Evolutionary conservation across 1,140 invertebrate species (phyloP).

Genomic region (Drosophila trapezifrons): DNA sequence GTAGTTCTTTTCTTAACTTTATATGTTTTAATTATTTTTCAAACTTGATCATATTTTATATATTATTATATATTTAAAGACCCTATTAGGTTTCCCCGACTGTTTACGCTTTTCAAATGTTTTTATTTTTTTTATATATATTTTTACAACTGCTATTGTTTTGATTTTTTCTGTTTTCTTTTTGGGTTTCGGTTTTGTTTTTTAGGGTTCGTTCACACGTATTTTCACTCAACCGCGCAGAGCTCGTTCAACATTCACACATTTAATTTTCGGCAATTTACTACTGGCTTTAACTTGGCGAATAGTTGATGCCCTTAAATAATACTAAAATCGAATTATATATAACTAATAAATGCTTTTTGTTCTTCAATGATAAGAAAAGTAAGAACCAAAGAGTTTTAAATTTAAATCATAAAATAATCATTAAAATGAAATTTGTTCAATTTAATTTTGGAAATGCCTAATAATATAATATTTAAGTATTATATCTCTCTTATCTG

Average conservation of each 20-base stretch:
- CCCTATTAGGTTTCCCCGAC: constrained; percentile 7
- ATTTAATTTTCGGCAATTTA: constrained; percentile 54
- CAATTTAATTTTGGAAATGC: no score
- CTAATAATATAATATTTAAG: no score
- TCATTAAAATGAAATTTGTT: no score
- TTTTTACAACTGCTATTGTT: constrained; percentile 21
- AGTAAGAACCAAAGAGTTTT: no score
- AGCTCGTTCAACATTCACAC: constrained; percentile 59
- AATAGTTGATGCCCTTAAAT: constrained; percentile 37
- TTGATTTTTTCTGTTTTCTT: constrained; percentile 11
- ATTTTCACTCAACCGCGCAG: constrained; percentile 64
- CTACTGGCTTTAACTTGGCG: neutral
- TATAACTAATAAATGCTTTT: no score
- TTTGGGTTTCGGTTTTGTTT: constrained; percentile 16
- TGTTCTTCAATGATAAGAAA: no score
- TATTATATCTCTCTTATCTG: no score
- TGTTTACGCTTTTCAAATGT: neutral
- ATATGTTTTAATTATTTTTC: neutral
- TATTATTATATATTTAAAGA: neutral
- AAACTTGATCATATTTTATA: neutral
- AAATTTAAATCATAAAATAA: no score
- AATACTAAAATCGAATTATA: no score
- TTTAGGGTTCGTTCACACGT: constrained; percentile 66
- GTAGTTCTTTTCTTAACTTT: neutral
- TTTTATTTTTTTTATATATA: neutral